Base-by-base conservation (phyloP, 2,888 invertebrate species). In the Melinaea marsaeus region DNA sequence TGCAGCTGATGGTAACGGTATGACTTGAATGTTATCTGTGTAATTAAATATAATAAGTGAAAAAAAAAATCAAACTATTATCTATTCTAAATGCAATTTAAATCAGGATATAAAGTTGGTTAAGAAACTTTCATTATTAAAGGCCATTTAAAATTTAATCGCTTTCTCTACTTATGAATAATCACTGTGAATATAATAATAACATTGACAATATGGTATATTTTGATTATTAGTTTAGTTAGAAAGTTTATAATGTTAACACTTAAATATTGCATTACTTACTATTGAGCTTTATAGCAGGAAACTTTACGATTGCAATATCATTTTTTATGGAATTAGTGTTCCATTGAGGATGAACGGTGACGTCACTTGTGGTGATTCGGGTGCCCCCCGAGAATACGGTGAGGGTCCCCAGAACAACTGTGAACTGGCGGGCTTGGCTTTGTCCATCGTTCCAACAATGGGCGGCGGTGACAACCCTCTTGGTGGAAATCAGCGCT, bases 381-480 rank as follows among this genome's bases (percentile, higher is more conserved):
- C 90, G 83, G 2, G 81, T 85, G 0, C 89, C 89, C 11, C 88
- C 88, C 2, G 78, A 74, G 77, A 88, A 89, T 55, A 90, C 76
- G 2, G 79, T 83, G 0, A 81, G 58, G 3, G 88, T 86, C 0
- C 89, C 89, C 0, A 90, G 78, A 0, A 89, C 88, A 2, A 86
- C 64, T 4, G 84, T 85, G 70, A 90, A 87, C 57, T 69, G 69
- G 0, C 57, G 73, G 0, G 86, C 86, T 62, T 81, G 85, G 62
- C 67, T 80, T 60, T 76, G 66, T 0, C 89, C 90, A 5, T 89
- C 90, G 75, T 78, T 85, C 89, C 88, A 90, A 73, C 89, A 89
- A 60, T 90, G 89, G 0, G 88, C 89, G 1, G 89, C 90, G 0
- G 88, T 87, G 1, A 90, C 71, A 7, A 88, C 79, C 6, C 84